Conservation (phyloP, 2,888 invertebrate species). For the Amphipyra berbera region DNA sequence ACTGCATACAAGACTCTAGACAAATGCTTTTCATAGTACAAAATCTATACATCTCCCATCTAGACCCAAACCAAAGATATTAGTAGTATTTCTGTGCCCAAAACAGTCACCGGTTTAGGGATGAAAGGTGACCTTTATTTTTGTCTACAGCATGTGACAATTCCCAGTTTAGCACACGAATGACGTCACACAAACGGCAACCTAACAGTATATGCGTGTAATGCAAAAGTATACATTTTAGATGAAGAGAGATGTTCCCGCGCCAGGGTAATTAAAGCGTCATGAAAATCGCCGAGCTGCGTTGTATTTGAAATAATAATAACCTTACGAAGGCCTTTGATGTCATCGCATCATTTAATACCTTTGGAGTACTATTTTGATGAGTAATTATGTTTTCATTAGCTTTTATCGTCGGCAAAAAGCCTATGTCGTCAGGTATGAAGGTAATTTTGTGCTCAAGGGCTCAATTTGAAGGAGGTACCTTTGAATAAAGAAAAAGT, state of each 20-base stretch:
- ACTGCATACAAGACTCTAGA: too few species aligned
- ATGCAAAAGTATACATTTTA: slow-evolving; percentile 53
- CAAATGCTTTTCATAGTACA: too few species aligned
- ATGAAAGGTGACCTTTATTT: neutral
- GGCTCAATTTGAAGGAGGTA: slow-evolving; percentile 6
- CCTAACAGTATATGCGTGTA: slow-evolving; percentile 41
- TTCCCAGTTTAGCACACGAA: slow-evolving; percentile 23
- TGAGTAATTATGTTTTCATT: slow-evolving; percentile 54
- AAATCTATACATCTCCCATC: too few species aligned
- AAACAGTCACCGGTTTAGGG: too few species aligned
- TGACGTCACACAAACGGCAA: slow-evolving; percentile 21
- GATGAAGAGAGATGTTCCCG: slow-evolving; percentile 35
- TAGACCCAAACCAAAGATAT: too few species aligned
- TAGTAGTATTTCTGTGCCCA: too few species aligned
- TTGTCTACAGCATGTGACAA: slow-evolving; percentile 19
- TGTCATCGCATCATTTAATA: slow-evolving; percentile 46
- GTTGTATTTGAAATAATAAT: slow-evolving; percentile 55
- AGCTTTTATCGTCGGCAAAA: slow-evolving; percentile 34
- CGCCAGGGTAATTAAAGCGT: slow-evolving; percentile 46
- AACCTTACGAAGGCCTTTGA: slow-evolving; percentile 40
- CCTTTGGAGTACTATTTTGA: slow-evolving; percentile 44
- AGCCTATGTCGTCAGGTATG: slow-evolving; percentile 10
- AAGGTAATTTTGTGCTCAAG: slow-evolving; percentile 31
- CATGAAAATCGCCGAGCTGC: slow-evolving; percentile 46
- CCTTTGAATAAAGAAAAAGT: slow-evolving; percentile 8